Percentiles rank a stretch among this genome's conserved stretches.
These are phyloP conservation scores for Barypeithes pellucidus DNA, from an alignment of 2,888 invertebrate species.

Conservation along the genomic window DNA sequence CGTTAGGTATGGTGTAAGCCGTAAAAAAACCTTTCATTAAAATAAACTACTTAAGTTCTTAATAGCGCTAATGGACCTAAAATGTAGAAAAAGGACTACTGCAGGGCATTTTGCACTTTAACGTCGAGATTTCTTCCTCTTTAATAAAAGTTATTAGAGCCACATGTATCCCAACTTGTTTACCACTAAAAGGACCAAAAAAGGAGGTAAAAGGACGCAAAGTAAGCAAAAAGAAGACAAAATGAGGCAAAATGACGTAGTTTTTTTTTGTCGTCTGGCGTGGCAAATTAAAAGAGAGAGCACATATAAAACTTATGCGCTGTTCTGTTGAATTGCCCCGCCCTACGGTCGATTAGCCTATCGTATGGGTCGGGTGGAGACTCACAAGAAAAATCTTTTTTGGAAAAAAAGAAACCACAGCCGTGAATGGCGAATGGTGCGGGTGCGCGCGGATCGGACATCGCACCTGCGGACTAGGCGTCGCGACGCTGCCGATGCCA, in stretches of 20 bases:
- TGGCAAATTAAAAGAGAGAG: slow-evolving; percentile 55
- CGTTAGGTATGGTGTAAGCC: neutral
- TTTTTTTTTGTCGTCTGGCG: slow-evolving; percentile 52
- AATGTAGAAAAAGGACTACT: slow-evolving; percentile 36
- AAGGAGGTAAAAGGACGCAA: slow-evolving; percentile 37
- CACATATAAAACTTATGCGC: slow-evolving; percentile 58
- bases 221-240: slow-evolving; percentile 48
- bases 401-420: slow-evolving; percentile 70
- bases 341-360: slow-evolving; percentile 71
- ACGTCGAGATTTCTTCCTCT: slow-evolving; percentile 50
- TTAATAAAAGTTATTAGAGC: slow-evolving; percentile 55
- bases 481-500: slow-evolving; percentile 36
- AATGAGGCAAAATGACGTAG: slow-evolving; percentile 47
- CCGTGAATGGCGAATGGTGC: slow-evolving; percentile 68
- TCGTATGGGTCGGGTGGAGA: slow-evolving; percentile 71
- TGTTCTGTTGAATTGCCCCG: slow-evolving; percentile 63
- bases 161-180: slow-evolving; percentile 55
- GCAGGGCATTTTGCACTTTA: slow-evolving; percentile 47
- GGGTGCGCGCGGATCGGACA: slow-evolving; percentile 69
- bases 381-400: slow-evolving; percentile 72
- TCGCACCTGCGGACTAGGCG: slow-evolving; percentile 69
- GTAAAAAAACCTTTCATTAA: slow-evolving; percentile 13
- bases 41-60: slow-evolving; percentile 21
- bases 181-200: slow-evolving; percentile 52
- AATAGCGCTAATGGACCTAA: slow-evolving; percentile 43